phyloP scores from a whole-genome alignment of 2,888 invertebrate genomes.

The Psylliodes chrysocephalus region DNA sequence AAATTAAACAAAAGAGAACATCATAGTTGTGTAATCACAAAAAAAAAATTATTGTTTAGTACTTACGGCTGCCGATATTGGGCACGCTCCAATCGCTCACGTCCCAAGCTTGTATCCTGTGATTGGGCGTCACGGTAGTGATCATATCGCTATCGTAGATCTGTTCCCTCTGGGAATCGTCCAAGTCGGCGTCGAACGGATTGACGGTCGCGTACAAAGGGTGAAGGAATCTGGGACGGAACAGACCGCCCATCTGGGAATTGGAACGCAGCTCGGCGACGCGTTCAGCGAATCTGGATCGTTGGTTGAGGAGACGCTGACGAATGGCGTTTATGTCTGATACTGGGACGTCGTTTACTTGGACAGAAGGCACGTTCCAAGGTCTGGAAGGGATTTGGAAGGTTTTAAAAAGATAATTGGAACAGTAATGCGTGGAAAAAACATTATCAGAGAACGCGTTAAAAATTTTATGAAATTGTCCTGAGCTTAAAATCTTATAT shows the following conservation, averaged over 20 bases:
- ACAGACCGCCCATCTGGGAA: constrained; percentile 52
- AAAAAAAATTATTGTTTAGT: neutral
- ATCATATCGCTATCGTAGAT: constrained; percentile 62
- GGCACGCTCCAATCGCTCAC: constrained; percentile 78
- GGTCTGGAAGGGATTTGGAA: no score
- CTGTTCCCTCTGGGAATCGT: constrained; percentile 60
- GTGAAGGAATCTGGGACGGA: constrained; percentile 62
- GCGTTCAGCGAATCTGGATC: constrained; percentile 57
- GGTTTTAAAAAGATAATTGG: no score
- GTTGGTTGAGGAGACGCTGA: constrained; percentile 45
- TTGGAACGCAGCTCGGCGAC: constrained; percentile 54
- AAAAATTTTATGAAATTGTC: no score
- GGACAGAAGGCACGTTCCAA: constrained; percentile 63
- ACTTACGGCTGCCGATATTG: constrained; percentile 77
- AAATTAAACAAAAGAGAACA: constrained; percentile 45
- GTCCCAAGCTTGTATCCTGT: constrained; percentile 88
- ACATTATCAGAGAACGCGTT: no score
- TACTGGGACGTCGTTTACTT: constrained; percentile 71
- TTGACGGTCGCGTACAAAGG: constrained; percentile 66
- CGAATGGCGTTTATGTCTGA: constrained; percentile 54
- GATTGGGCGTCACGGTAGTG: constrained; percentile 73
- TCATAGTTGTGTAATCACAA: no score
- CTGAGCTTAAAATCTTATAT: no score
- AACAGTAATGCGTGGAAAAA: no score
- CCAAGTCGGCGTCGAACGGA: constrained; percentile 61